These are phyloP conservation scores for Nibea coibor DNA, from an alignment of 2,113 vertebrate genomes.

Conservation along the genomic window DNA sequence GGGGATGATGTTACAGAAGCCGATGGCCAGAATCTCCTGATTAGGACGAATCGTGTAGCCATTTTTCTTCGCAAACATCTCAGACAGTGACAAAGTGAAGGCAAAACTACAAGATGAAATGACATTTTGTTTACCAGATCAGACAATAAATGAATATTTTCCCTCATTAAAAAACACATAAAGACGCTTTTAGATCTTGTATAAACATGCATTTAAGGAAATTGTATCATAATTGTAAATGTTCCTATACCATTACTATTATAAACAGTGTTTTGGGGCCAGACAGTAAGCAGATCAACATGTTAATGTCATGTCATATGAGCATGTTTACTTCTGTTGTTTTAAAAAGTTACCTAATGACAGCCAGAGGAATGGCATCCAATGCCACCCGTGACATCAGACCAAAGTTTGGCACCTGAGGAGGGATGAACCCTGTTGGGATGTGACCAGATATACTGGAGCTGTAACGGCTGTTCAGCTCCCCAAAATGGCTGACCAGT, in stretches of 20 bases:
- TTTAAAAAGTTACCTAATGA: slow-evolving; percentile 83
- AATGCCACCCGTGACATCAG: slow-evolving; percentile 88
- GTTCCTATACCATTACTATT: too few relatives aligned
- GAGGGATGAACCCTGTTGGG: slow-evolving; percentile 93
- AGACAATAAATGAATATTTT: background rate
- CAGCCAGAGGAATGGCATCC: slow-evolving; percentile 92
- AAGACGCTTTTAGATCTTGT: background rate
- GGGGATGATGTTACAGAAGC: slow-evolving; percentile 95
- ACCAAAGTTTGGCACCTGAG: slow-evolving; percentile 84
- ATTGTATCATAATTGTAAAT: too few relatives aligned
- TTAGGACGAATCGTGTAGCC: slow-evolving; percentile 93
- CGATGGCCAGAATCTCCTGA: slow-evolving; percentile 97
- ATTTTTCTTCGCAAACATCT: slow-evolving; percentile 97
- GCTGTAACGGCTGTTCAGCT: slow-evolving; percentile 86
- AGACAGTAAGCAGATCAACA: slow-evolving; percentile 2
- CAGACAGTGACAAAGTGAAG: slow-evolving; percentile 94
- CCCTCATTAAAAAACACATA: background rate
- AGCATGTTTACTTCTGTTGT: background rate
- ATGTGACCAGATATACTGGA: slow-evolving; percentile 94
- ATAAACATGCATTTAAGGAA: background rate
- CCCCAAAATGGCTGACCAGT: slow-evolving; percentile 89
- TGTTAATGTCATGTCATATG: background rate
- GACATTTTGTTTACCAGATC: background rate
- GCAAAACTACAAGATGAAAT: slow-evolving; percentile 85
- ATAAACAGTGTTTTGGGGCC: too few relatives aligned